A percentile compares a stretch with the other conserved stretches of the same genome.
phyloP scores from a whole-genome alignment of 2,113 vertebrate species.

The Urocolius indicus region DNA sequence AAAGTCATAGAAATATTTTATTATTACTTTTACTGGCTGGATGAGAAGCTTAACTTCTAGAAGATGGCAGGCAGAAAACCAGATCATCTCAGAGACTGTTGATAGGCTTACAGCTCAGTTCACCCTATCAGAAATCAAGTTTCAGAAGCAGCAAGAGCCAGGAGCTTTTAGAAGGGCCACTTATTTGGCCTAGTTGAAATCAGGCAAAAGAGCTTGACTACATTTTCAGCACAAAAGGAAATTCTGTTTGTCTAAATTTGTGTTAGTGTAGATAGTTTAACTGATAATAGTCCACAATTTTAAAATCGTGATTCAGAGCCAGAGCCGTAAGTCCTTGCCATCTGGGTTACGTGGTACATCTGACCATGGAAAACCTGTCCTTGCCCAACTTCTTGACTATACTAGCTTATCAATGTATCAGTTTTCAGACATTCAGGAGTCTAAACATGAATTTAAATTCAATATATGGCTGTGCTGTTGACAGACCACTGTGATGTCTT shows the following conservation, averaged over 20 bases:
- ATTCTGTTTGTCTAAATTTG: background rate
- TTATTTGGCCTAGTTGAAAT: background rate
- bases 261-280: background rate
- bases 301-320: background rate
- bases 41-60: background rate
- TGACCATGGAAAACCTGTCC: background rate
- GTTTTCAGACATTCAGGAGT: background rate
- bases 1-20: background rate
- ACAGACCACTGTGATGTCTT: slow-evolving; percentile 16
- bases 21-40: background rate
- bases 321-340: background rate
- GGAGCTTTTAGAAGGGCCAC: background rate
- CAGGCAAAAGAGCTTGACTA: background rate
- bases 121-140: background rate
- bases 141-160: background rate
- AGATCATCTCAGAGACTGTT: background rate
- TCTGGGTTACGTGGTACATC: background rate
- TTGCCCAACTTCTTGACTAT: background rate
- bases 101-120: background rate
- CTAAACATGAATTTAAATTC: background rate
- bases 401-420: background rate
- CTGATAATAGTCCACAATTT: background rate
- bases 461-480: background rate
- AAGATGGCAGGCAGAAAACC: background rate
- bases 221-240: background rate